These are phyloP conservation scores for Lysandra coridon DNA, from an alignment of 2,888 invertebrate species.

Conservation along the genomic window DNA sequence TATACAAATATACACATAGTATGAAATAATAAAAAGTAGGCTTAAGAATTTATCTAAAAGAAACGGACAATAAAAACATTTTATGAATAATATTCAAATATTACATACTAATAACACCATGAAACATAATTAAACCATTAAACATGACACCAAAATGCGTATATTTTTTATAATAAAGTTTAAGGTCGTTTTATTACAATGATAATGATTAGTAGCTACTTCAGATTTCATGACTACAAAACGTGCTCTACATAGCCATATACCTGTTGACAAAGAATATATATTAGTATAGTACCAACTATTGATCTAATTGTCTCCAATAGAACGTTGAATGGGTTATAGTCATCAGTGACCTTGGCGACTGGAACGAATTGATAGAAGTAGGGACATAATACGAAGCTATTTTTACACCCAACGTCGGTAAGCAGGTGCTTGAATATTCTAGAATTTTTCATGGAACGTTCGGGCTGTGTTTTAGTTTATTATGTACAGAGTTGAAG, in stretches of 20 bases:
- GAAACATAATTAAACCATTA: neutral
- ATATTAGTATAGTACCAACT: neutral
- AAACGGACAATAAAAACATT: neutral
- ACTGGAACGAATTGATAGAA: slow-evolving; percentile 59
- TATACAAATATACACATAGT: no score
- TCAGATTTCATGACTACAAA: neutral
- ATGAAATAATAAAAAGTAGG: neutral
- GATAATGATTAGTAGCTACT: neutral
- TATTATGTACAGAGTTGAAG: neutral
- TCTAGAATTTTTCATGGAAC: neutral
- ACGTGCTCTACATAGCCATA: slow-evolving; percentile 31
- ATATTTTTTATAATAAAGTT: neutral
- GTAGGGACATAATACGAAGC: neutral
- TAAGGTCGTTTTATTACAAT: neutral
- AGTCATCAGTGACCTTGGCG: slow-evolving; percentile 67
- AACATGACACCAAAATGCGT: neutral
- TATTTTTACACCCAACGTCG: slow-evolving; percentile 13
- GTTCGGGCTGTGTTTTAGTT: neutral
- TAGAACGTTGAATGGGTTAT: slow-evolving; percentile 52
- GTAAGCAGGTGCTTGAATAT: slow-evolving; percentile 3
- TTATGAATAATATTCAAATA: neutral
- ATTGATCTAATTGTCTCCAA: slow-evolving; percentile 52
- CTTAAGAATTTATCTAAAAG: neutral
- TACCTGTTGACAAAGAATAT: neutral
- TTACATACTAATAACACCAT: neutral